Base-by-base conservation (phyloP, 2,888 invertebrate species). In the Drosophila peninsularis region DNA sequence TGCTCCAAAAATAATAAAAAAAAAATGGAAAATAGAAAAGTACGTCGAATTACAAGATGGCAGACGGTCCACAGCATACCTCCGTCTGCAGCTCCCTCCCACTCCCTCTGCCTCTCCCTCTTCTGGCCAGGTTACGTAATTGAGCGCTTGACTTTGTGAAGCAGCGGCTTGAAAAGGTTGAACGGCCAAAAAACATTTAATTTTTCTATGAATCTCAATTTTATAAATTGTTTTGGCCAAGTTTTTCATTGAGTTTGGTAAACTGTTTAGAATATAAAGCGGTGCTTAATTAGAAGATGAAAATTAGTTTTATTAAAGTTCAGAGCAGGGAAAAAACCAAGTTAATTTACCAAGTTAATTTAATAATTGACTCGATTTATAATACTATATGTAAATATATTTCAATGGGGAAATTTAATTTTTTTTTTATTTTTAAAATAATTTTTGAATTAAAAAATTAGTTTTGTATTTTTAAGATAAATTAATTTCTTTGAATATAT, bases 101-200 rank as follows among this genome's bases (percentile, higher is more conserved):
- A n/a, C 10, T 50, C 41, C 24, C 24, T 42, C 24, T 9, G 34
- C 5, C 11, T 5, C 1, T 11, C 41, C 7, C 53, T 30, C 32
- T 37, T 17, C 57, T 14, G 14, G 21, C 19, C 65, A 71, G 85
- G 79, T 76, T 78, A 69, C 50, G 62, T 87, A 82, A 81, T 87
- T 81, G 82, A 81, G 85, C 71, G 73, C 85, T 81, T 84, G 84
- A 78, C 84, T 84, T 71, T 72, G 60, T 53, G 60, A 45, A 63
- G 72, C 65, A 50, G 50, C 50, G 17, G 44, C 47, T 44, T 50
- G 30, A 66, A 74, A 74, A 58, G 67, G 52, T 73, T 64, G 61
- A 57, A 66, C 37, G 54, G 13, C 34, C 14, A 52, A 57, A 52
- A 66, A 66, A 50, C 32, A 44, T 60, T 70, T 39, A 63, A 58